Evolutionary conservation across 37 sponge, comb jelly and placozoan species (phyloP).

Genomic region (Bolinopsis microptera): DNA sequence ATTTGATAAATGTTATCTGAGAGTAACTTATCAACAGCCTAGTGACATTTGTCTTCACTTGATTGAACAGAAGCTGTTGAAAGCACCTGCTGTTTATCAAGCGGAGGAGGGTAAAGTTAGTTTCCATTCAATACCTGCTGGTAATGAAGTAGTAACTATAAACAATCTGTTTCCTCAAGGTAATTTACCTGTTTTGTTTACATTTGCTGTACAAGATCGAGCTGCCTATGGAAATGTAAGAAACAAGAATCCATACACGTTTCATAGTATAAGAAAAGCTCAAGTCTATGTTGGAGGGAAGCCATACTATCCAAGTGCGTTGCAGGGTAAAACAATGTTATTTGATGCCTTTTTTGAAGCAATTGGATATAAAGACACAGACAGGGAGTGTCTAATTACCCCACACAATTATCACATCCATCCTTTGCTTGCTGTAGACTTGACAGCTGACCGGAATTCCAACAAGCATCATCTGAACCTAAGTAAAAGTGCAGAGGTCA

Average conservation of each 20-base stretch:
- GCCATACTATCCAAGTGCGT: not conserved
- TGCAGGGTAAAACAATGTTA: not conserved
- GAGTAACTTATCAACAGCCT: constrained; percentile 1
- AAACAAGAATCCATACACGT: not conserved
- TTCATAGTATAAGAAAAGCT: not conserved
- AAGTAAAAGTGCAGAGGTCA: not conserved
- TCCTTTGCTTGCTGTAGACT: not conserved
- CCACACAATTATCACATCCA: not conserved
- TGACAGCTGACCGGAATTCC: not conserved
- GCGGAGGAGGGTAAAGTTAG: too few species aligned
- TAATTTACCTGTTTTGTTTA: not conserved
- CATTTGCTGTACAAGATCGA: not conserved
- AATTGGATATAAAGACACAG: not conserved
- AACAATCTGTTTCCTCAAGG: constrained; percentile 17
- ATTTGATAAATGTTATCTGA: not conserved
- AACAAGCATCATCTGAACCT: constrained; percentile 33
- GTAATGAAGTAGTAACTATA: not conserved
- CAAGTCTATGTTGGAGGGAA: not conserved
- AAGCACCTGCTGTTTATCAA: too few species aligned
- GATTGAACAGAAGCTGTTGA: too few species aligned
- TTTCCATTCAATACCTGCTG: too few species aligned
- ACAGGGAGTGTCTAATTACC: not conserved
- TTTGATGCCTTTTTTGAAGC: not conserved
- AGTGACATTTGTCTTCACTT: not conserved
- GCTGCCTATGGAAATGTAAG: not conserved